phyloP scores from a whole-genome alignment of 2,113 vertebrate species.

The Corythornis madagascariensis region DNA sequence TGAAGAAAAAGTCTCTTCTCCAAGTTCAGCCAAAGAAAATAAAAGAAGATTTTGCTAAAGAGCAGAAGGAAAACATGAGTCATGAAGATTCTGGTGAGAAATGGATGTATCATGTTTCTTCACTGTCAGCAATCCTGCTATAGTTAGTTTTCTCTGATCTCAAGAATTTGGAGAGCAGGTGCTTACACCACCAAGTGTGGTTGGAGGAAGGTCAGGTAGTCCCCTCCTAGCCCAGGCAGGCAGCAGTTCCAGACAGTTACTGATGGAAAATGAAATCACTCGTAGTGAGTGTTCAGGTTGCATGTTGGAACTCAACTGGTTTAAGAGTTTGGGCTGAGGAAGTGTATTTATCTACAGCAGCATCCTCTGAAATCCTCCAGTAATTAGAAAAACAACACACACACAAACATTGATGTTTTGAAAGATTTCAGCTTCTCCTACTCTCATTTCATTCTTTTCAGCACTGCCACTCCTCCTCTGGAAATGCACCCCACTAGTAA shows the following conservation, averaged over 20 bases:
- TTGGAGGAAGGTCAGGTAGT: background rate
- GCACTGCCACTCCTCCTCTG: background rate
- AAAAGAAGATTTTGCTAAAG: conserved; percentile 23
- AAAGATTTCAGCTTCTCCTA: background rate
- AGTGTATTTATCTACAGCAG: background rate
- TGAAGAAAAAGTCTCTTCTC: background rate
- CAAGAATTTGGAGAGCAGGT: conserved; percentile 21
- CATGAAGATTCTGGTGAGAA: conserved; percentile 43
- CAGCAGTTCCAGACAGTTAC: background rate
- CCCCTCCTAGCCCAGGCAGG: background rate
- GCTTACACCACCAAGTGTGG: background rate
- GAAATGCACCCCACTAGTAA: background rate
- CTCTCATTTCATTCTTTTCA: background rate
- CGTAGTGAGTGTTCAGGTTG: background rate
- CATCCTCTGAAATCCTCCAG: background rate
- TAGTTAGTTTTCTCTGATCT: background rate
- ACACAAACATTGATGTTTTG: background rate
- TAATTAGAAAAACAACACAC: background rate
- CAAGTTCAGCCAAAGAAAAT: conserved; percentile 29
- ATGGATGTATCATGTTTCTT: conserved; percentile 12
- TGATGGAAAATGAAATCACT: background rate
- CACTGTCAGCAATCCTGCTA: conserved; percentile 15
- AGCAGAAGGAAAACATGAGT: conserved; percentile 57
- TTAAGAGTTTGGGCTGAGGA: background rate
- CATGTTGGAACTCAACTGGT: background rate